Base-by-base conservation (phyloP, 2,888 invertebrate species). In the Catocala nupta region DNA sequence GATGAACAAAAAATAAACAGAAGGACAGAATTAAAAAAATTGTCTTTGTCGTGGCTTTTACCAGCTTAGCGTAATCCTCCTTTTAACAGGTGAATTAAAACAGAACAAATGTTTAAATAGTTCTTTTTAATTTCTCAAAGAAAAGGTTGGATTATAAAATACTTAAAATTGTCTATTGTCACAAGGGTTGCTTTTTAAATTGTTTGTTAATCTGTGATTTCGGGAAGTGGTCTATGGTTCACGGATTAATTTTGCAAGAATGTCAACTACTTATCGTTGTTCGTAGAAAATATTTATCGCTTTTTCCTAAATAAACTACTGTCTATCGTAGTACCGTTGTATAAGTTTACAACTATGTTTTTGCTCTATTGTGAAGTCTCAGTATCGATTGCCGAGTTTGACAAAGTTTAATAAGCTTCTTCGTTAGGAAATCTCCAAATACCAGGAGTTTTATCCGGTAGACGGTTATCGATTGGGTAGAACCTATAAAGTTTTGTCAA, bases 61-160 rank as follows among this genome's bases (percentile, higher is more conserved):
- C 16, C n/a, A 13, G 45, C 10, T 52, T 59, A 47, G 12, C 6
- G 5, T 53, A 47, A 52, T 52, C 58, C 42, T n/a, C 1, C 42
- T 12, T 59, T 59, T 39, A 39, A 47, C 5, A 34, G 33, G 39
- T 42, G 12, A 48, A 47, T 53, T 53, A 36, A 53, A 66, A 58
- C 60, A 55, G 52, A 53, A 44, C 65, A 68, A 73, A 68, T 63
- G 65, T 50, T 51, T 47, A 62, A 71, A 66, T 62, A 59, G 39
- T 45, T 51, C 39, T 57, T 63, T 64, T 65, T 53, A 59, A n/a
- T 51, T 60, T 73, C 45, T 39, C 9, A 8, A 16, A 50, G 47
- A 73, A 73, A 65, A 67, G 63, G 66, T 55, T 34, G 69, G 76
- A 64, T 75, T 75, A 70, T 44, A 34, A 59, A 63, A 59, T 63